These are phyloP conservation scores for Paragorgia papillata DNA, from an alignment of 92 coral and sea anemone genomes.

Conservation along the genomic window DNA sequence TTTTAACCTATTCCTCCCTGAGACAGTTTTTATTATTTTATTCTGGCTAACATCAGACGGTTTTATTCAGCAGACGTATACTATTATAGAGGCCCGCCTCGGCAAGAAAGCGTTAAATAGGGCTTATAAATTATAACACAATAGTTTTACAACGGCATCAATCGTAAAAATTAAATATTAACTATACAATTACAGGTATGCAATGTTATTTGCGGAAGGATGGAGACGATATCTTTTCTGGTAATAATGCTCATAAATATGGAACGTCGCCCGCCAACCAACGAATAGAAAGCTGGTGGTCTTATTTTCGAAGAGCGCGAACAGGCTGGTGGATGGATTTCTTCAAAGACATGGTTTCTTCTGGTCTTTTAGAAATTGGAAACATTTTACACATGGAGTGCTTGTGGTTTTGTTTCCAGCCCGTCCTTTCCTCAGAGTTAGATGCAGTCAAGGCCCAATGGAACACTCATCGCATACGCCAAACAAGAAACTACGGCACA, in stretches of 20 bases:
- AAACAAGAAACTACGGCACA: constrained; percentile 34
- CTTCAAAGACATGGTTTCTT: constrained; percentile 19
- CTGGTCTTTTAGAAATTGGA: constrained; percentile 5
- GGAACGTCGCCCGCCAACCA: constrained; percentile 27
- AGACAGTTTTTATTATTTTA: too few relatives aligned
- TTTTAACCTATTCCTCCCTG: too few relatives aligned
- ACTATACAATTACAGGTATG: constrained; percentile 12
- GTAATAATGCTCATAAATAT: constrained; percentile 6
- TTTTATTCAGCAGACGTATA: too few relatives aligned
- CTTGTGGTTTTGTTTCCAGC: constrained; percentile 32
- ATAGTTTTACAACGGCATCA: too few relatives aligned
- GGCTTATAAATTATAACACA: too few relatives aligned
- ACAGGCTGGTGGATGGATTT: constrained; percentile 25
- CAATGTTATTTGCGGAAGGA: constrained; percentile 3
- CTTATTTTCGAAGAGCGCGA: not conserved
- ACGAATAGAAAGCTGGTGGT: constrained; percentile 28
- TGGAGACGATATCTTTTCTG: constrained; percentile 7
- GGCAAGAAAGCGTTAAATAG: too few relatives aligned
- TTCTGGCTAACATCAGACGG: too few relatives aligned
- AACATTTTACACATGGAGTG: constrained; percentile 3
- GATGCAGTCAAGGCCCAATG: constrained; percentile 46
- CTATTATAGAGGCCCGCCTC: too few relatives aligned
- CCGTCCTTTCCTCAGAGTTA: constrained; percentile 12
- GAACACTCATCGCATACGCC: constrained; percentile 51
- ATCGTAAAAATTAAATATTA: too few relatives aligned